Evolutionary conservation across 2,113 vertebrate species (phyloP).

Genomic region (Gobiocypris rarus): DNA sequence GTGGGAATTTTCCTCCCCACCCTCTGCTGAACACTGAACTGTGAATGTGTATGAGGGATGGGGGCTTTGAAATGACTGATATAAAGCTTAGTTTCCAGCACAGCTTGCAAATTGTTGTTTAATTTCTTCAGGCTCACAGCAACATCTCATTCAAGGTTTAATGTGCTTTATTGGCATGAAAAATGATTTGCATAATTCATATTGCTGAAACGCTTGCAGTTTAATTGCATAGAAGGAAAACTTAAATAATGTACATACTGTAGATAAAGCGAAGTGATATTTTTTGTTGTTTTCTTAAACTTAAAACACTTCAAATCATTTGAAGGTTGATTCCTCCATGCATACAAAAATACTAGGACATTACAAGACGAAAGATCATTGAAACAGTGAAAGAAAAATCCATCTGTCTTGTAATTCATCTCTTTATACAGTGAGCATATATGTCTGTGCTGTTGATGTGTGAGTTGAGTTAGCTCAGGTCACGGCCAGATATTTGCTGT

Average conservation of each 20-base stretch:
- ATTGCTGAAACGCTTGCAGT: neutral
- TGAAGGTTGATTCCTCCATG: too few species aligned
- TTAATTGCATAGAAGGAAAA: neutral
- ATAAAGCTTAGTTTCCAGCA: constrained; percentile 27
- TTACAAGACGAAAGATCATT: neutral
- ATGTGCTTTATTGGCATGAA: neutral
- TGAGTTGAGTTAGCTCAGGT: neutral
- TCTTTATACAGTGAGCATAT: neutral
- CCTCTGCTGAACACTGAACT: constrained; percentile 17
- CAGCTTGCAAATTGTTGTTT: constrained; percentile 26
- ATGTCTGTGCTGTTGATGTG: neutral
- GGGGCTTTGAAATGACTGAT: constrained; percentile 34
- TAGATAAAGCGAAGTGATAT: too few species aligned
- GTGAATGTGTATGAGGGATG: constrained; percentile 6
- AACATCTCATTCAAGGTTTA: constrained; percentile 28
- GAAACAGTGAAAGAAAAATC: neutral
- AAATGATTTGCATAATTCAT: neutral
- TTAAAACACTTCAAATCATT: too few species aligned
- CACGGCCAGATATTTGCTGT: neutral
- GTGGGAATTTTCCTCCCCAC: constrained; percentile 54
- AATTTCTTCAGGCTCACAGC: neutral
- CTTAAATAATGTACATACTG: neutral
- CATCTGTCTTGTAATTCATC: neutral
- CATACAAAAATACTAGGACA: too few species aligned
- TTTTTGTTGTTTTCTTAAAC: too few species aligned